Evolutionary conservation across 2,888 invertebrate species (phyloP).

Genomic region (Drosophila mayaguana): DNA sequence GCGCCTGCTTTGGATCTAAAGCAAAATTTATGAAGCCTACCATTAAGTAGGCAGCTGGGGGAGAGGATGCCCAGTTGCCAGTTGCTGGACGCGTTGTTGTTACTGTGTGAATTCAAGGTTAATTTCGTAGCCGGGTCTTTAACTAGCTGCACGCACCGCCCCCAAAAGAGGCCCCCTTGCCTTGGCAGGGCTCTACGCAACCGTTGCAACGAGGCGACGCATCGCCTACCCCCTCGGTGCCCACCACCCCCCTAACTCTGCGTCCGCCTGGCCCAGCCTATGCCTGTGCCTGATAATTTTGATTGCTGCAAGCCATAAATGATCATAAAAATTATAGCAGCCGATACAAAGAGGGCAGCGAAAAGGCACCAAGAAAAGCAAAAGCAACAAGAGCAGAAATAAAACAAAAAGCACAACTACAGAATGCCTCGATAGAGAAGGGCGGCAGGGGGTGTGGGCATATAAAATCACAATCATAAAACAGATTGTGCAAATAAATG

Average conservation of each 20-base stretch:
- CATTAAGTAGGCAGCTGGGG: conserved; percentile 72
- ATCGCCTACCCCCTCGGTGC: conserved; percentile 39
- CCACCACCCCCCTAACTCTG: conserved; percentile 45
- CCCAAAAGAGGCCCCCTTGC: conserved; percentile 4
- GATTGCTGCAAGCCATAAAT: conserved; percentile 79
- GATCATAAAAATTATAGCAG: conserved; percentile 81
- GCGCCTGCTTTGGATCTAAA: conserved; percentile 65
- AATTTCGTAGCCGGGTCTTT: conserved; percentile 70
- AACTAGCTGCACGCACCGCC: conserved; percentile 81
- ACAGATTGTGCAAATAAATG: conserved; percentile 58
- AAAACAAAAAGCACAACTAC: conserved; percentile 17
- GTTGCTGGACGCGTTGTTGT: conserved; percentile 39
- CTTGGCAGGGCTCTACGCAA: conserved; percentile 1
- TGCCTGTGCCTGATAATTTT: conserved; percentile 74
- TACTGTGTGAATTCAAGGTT: conserved; percentile 79
- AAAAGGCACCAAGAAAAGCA: conserved; percentile 29
- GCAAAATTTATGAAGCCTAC: conserved; percentile 79
- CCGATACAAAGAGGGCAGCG: conserved; percentile 56
- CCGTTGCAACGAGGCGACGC: conserved; percentile 10
- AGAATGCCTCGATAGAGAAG: conserved; percentile 15
- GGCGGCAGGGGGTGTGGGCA: neutral
- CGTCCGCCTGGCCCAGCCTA: conserved; percentile 32
- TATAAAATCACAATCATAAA: conserved; percentile 56
- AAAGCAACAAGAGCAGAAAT: neutral
- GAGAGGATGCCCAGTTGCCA: conserved; percentile 32